phyloP scores from a whole-genome alignment of 2,888 invertebrate species.

The Thereva unica region DNA sequence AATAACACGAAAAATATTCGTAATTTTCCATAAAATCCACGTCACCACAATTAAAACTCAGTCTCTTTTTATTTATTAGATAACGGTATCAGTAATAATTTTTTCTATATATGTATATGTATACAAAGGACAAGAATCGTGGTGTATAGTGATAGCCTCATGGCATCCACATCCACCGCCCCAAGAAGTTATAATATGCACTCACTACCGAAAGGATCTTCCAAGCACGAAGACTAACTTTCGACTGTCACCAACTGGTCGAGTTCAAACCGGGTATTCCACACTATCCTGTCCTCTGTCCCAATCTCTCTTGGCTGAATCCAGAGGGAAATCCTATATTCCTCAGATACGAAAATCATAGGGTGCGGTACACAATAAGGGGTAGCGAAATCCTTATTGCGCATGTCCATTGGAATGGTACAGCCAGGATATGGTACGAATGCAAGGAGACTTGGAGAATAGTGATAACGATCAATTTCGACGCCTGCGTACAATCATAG shows the following conservation, averaged over 20 bases:
- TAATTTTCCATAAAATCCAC: slow-evolving; percentile 10
- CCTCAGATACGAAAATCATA: too few species aligned
- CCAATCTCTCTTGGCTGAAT: slow-evolving; percentile 7
- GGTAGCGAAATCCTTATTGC: too few species aligned
- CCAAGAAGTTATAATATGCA: background rate
- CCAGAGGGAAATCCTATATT: slow-evolving; percentile 5
- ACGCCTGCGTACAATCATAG: too few species aligned
- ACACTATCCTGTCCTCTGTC: slow-evolving; percentile 11
- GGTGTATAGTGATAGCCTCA: slow-evolving; percentile 7
- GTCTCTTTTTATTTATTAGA: slow-evolving; percentile 1
- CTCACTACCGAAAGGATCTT: slow-evolving; percentile 23
- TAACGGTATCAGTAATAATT: slow-evolving; percentile 7
- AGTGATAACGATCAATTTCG: too few species aligned
- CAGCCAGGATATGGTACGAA: too few species aligned
- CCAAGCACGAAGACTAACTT: slow-evolving; percentile 27
- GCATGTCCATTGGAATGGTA: too few species aligned
- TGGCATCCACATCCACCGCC: slow-evolving; percentile 8
- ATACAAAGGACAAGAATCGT: slow-evolving; percentile 13
- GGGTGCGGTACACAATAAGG: too few species aligned
- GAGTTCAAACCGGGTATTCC: slow-evolving; percentile 18
- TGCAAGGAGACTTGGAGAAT: too few species aligned
- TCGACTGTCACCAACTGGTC: slow-evolving; percentile 34
- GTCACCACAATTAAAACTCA: too few species aligned
- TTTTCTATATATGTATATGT: background rate
- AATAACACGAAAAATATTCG: background rate